Percentiles rank a stretch among this genome's conserved stretches.
Evolutionary conservation across 2,113 vertebrate species (phyloP).

Genomic region (Gnathonemus longibarbis): DNA sequence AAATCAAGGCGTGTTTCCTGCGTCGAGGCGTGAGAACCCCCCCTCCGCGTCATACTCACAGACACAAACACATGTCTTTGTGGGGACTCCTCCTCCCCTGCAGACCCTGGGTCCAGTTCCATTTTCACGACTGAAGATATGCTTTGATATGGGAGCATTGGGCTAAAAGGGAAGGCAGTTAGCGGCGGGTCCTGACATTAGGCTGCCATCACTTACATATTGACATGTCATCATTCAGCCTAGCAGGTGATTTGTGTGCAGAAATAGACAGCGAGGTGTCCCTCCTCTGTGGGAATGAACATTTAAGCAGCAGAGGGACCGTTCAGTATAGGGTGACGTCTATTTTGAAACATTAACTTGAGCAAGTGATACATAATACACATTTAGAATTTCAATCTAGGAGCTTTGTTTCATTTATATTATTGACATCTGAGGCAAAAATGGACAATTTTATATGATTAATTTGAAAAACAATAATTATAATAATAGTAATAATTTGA

Average conservation of each 20-base stretch:
- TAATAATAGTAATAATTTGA: background rate
- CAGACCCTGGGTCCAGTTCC: conserved; percentile 24
- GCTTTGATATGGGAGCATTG: conserved; percentile 26
- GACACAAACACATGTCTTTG: background rate
- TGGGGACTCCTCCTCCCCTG: background rate
- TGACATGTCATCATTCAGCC: conserved; percentile 21
- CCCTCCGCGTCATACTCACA: background rate
- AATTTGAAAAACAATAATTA: background rate
- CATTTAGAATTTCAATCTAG: background rate
- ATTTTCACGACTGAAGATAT: conserved; percentile 12
- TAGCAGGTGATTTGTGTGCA: conserved; percentile 7
- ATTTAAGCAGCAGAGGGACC: conserved; percentile 33
- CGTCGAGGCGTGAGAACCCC: conserved; percentile 6
- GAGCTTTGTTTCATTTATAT: background rate
- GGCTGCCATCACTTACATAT: conserved; percentile 9
- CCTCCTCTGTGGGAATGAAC: conserved; percentile 15
- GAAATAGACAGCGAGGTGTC: conserved; percentile 39
- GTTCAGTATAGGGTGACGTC: conserved; percentile 41
- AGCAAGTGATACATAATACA: conserved; percentile 8
- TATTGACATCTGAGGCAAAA: background rate
- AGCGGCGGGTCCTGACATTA: background rate
- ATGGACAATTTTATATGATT: background rate
- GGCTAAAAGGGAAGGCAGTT: conserved; percentile 8
- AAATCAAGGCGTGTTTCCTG: conserved; percentile 20
- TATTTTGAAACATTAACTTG: conserved; percentile 41